These are phyloP conservation scores for Netelia inedita DNA, from an alignment of 2,888 invertebrate species.

Conservation along the genomic window DNA sequence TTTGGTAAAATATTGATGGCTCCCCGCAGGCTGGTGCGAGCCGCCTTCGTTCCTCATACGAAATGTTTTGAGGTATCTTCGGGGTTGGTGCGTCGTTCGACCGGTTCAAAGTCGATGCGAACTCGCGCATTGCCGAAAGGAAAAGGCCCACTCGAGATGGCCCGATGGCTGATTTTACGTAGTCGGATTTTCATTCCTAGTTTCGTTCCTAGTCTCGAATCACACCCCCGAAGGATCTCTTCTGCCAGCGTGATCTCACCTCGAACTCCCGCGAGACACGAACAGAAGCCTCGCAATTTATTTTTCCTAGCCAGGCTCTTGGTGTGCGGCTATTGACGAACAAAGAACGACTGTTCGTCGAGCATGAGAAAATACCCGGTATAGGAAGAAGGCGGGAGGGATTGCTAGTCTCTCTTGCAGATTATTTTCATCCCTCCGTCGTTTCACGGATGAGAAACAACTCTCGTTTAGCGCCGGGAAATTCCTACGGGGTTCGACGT, in stretches of 20 bases:
- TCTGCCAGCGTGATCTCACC: conserved; percentile 7
- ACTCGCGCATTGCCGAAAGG: not conserved
- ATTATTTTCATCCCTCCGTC: not conserved
- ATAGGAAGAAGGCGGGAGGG: not conserved
- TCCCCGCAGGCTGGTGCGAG: conserved; percentile 73
- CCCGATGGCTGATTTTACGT: conserved; percentile 66
- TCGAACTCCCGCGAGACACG: conserved; percentile 33
- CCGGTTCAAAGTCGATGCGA: conserved; percentile 15
- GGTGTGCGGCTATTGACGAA: not conserved
- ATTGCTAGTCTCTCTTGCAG: not conserved
- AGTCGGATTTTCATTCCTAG: conserved; percentile 30
- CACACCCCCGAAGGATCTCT: not conserved
- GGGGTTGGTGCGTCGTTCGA: not conserved
- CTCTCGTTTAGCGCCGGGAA: not conserved
- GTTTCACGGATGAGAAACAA: not conserved
- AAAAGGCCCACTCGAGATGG: conserved; percentile 41
- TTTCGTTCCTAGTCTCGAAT: conserved; percentile 4
- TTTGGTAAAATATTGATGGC: conserved; percentile 80
- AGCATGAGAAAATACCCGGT: not conserved
- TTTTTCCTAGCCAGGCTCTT: conserved; percentile 5
- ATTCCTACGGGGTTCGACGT: not conserved
- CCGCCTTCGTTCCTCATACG: conserved; percentile 13
- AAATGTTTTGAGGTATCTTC: conserved; percentile 68
- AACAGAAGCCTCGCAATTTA: conserved; percentile 35
- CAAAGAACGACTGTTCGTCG: conserved; percentile 32